Conservation (phyloP, 1,140 invertebrate species). For the Panulirus ornatus region DNA sequence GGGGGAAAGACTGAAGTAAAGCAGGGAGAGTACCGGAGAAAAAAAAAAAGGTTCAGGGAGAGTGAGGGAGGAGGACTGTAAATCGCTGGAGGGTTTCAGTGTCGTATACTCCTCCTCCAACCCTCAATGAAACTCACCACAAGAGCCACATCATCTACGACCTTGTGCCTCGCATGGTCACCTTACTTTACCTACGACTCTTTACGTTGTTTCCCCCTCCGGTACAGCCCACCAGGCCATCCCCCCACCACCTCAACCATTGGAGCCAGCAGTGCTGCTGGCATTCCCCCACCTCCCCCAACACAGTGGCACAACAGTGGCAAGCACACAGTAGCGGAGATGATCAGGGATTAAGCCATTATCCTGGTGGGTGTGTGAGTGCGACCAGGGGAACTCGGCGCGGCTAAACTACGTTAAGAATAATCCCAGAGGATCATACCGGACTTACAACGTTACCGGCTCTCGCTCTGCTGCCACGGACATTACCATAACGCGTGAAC, state of each 20-base stretch:
- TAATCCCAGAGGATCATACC: constrained; percentile 30
- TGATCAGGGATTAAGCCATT: constrained; percentile 38
- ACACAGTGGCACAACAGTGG: background rate
- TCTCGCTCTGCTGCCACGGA: background rate
- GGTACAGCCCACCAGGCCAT: no score
- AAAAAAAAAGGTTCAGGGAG: background rate
- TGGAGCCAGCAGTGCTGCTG: no score
- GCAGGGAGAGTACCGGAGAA: background rate
- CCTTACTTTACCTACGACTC: no score
- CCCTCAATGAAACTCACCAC: no score
- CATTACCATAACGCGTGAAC: background rate
- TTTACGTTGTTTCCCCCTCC: no score
- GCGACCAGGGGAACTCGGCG: background rate
- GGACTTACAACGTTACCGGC: constrained; percentile 3
- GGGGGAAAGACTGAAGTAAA: background rate
- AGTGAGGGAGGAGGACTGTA: background rate
- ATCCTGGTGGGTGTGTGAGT: constrained; percentile 20
- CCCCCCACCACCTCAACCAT: no score
- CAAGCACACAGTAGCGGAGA: background rate
- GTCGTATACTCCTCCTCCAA: no score
- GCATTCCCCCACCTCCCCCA: no score
- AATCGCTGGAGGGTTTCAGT: no score
- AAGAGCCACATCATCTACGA: no score
- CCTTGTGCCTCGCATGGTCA: no score
- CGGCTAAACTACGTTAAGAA: constrained; percentile 36